These are phyloP conservation scores for Microplitis manilae DNA, from an alignment of 2,888 invertebrate genomes.

Conservation along the genomic window DNA sequence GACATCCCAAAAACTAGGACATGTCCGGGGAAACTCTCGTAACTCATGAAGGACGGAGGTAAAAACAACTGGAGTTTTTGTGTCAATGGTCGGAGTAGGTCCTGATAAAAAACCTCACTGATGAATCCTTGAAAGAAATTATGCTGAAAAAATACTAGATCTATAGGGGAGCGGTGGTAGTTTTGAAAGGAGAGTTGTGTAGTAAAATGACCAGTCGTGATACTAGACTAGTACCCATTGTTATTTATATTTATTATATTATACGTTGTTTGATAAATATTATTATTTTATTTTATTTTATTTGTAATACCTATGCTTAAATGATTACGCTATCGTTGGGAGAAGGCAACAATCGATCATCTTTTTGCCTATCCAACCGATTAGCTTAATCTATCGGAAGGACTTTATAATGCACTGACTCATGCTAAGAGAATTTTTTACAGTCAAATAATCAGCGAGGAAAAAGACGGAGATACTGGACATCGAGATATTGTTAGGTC, in stretches of 20 bases:
- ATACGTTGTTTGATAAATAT: conserved; percentile 4
- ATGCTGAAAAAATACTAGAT: no score
- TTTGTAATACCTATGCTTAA: conserved; percentile 11
- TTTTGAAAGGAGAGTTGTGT: no score
- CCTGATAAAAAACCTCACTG: no score
- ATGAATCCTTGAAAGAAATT: no score
- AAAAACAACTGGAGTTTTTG: no score
- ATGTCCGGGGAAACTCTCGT: no score
- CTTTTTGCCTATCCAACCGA: conserved; percentile 28
- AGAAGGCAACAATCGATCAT: conserved; percentile 27
- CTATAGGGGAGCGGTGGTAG: no score
- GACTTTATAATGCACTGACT: conserved; percentile 37
- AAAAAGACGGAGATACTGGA: conserved; percentile 75
- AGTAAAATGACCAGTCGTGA: no score
- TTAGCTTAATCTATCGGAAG: conserved; percentile 32
- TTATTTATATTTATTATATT: neutral
- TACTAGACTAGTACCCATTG: no score
- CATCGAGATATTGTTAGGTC: conserved; percentile 75
- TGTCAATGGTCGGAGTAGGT: no score
- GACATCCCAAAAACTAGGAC: no score
- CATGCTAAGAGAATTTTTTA: conserved; percentile 57
- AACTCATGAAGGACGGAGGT: no score
- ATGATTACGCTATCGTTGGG: conserved; percentile 26
- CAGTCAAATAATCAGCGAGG: conserved; percentile 81
- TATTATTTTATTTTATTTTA: conserved; percentile 18